These are phyloP conservation scores for Muntiacus reevesi DNA, from an alignment of 2,113 vertebrate genomes.

Conservation along the genomic window DNA sequence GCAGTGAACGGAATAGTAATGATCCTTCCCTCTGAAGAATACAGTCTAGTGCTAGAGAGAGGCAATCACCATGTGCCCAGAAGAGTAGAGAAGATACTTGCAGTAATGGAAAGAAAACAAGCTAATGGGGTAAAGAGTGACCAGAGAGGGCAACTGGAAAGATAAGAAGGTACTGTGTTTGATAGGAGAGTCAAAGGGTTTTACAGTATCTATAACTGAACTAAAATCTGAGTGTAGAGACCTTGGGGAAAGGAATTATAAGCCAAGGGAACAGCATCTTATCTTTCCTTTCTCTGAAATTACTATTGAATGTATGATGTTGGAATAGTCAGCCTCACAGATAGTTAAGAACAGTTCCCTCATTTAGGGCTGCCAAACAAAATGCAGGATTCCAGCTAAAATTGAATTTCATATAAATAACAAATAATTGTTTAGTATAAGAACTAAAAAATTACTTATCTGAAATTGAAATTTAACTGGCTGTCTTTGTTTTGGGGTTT, in stretches of 20 bases:
- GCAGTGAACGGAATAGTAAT: background rate
- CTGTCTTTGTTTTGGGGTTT: background rate
- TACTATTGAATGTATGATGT: background rate
- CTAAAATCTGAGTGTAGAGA: background rate
- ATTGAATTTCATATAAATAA: slow-evolving; percentile 6
- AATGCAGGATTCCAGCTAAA: background rate
- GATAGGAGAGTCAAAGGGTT: background rate
- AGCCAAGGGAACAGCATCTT: background rate
- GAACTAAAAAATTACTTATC: background rate
- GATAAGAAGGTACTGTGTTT: background rate
- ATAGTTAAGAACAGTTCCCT: background rate
- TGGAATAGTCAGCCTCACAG: background rate
- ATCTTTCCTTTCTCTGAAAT: background rate
- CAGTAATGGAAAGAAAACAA: background rate
- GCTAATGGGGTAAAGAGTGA: background rate
- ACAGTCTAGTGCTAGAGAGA: background rate
- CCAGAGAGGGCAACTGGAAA: background rate
- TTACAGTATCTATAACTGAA: background rate
- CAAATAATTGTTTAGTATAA: background rate
- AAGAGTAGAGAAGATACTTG: background rate
- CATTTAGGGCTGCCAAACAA: background rate
- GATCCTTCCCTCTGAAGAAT: background rate
- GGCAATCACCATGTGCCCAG: background rate
- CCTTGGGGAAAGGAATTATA: background rate
- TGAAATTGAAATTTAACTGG: background rate